Evolutionary conservation across 2,113 vertebrate species (phyloP).

Genomic region (Muscicapa adusta): DNA sequence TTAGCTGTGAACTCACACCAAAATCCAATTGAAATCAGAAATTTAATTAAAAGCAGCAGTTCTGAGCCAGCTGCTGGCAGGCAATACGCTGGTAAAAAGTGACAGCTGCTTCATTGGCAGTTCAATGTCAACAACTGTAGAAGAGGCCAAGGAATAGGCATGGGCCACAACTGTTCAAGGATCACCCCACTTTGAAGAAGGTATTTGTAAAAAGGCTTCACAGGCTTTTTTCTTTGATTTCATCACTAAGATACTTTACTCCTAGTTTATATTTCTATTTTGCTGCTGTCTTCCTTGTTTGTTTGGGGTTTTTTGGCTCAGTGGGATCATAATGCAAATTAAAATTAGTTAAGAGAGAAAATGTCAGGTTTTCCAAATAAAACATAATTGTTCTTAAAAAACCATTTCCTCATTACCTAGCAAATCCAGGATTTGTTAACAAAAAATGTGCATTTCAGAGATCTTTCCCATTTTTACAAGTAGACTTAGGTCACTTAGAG

Average conservation of each 20-base stretch:
- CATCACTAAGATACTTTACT: not conserved
- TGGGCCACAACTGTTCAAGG: not conserved
- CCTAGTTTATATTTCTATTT: slow-evolving; percentile 20
- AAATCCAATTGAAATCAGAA: slow-evolving; percentile 46
- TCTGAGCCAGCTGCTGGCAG: slow-evolving; percentile 49
- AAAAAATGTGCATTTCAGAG: not conserved
- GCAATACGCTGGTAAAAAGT: slow-evolving; percentile 28
- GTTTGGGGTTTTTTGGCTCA: not conserved
- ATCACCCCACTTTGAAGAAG: not conserved
- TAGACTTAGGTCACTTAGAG: not conserved
- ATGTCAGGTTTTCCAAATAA: slow-evolving; percentile 17
- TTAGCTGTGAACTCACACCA: slow-evolving; percentile 5
- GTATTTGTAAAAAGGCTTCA: not conserved
- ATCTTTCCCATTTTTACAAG: not conserved
- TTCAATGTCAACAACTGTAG: not conserved
- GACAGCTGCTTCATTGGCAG: slow-evolving; percentile 63
- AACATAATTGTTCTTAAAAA: slow-evolving; percentile 13
- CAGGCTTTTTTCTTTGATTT: not conserved
- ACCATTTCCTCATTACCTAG: not conserved
- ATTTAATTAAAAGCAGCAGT: slow-evolving; percentile 62
- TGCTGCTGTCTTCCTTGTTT: not conserved
- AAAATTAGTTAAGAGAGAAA: slow-evolving; percentile 48
- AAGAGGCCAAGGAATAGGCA: not conserved
- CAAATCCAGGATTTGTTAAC: not conserved
- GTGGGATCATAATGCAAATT: slow-evolving; percentile 4